A percentile compares a stretch with the other conserved stretches of the same genome.
phyloP scores from a whole-genome alignment of 2,797 vertebrate genomes.

The Danio choprae region DNA sequence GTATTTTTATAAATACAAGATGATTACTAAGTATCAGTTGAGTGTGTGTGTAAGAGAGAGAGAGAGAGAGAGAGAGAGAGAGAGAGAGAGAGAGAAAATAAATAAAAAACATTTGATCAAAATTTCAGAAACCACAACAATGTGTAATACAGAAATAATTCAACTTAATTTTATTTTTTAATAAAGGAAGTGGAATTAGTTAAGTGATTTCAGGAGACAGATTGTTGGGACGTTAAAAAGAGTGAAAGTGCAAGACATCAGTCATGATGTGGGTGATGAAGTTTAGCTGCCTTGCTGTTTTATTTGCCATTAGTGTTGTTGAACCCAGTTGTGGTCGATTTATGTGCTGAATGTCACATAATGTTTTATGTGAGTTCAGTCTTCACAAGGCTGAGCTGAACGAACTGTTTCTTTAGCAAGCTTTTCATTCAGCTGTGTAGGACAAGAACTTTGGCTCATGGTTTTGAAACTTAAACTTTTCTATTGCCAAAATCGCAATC shows the following conservation, averaged over 20 bases:
- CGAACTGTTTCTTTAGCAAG: background rate
- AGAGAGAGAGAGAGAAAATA: too few relatives aligned
- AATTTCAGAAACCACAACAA: too few relatives aligned
- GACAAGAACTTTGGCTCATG: background rate
- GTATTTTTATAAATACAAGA: too few relatives aligned
- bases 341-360: slow-evolving; percentile 1
- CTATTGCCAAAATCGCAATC: background rate
- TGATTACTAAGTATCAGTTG: too few relatives aligned
- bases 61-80: too few relatives aligned
- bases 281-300: slow-evolving; percentile 25
- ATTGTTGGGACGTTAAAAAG: slow-evolving; percentile 16
- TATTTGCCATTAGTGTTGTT: slow-evolving; percentile 19
- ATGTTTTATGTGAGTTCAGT: background rate
- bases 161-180: background rate
- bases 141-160: background rate
- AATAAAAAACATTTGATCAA: too few relatives aligned
- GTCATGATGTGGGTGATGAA: slow-evolving; percentile 19
- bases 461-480: background rate
- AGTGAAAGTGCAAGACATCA: slow-evolving; percentile 8
- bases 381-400: background rate
- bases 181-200: background rate
- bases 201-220: background rate
- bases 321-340: slow-evolving; percentile 6
- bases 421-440: background rate
- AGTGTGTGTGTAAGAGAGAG: too few relatives aligned